A percentile compares a stretch with the other conserved stretches of the same genome.
These are phyloP conservation scores for Homalodisca vitripennis DNA, from an alignment of 1,140 invertebrate species.

Conservation along the genomic window DNA sequence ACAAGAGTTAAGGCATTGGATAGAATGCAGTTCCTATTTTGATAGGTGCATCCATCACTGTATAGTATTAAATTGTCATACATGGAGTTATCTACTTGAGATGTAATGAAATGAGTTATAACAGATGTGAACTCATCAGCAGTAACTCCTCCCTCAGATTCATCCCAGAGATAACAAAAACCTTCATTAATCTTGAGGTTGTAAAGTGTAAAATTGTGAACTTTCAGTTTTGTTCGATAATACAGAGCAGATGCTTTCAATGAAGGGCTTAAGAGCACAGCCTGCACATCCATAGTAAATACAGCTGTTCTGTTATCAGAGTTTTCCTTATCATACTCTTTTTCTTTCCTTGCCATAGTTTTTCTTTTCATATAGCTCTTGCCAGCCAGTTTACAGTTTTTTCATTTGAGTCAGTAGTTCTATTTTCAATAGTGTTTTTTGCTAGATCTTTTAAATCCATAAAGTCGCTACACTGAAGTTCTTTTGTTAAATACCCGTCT, in stretches of 20 bases:
- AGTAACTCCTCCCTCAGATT: slow-evolving; percentile 40
- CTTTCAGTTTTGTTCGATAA: slow-evolving; percentile 47
- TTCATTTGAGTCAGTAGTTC: too few species aligned
- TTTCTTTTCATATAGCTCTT: too few species aligned
- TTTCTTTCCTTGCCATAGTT: not conserved
- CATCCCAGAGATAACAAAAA: slow-evolving; percentile 38
- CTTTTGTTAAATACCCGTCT: too few species aligned
- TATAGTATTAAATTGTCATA: too few species aligned
- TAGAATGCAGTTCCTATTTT: slow-evolving; percentile 40
- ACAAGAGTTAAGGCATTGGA: slow-evolving; percentile 38
- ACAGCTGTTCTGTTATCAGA: slow-evolving; percentile 14
- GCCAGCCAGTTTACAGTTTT: too few species aligned
- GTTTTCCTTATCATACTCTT: not conserved
- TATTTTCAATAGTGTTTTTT: too few species aligned
- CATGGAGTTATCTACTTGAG: too few species aligned
- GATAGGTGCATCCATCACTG: too few species aligned
- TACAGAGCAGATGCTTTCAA: slow-evolving; percentile 45
- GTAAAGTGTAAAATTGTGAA: slow-evolving; percentile 45
- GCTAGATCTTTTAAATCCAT: too few species aligned
- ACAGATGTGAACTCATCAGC: slow-evolving; percentile 38
- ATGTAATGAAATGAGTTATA: slow-evolving; percentile 31
- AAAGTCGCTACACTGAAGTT: too few species aligned
- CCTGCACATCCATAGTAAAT: slow-evolving; percentile 40
- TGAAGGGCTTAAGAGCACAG: slow-evolving; percentile 44
- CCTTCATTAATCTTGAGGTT: slow-evolving; percentile 36